phyloP scores from a whole-genome alignment of 1,140 invertebrate species.

The Conus ventricosus region DNA sequence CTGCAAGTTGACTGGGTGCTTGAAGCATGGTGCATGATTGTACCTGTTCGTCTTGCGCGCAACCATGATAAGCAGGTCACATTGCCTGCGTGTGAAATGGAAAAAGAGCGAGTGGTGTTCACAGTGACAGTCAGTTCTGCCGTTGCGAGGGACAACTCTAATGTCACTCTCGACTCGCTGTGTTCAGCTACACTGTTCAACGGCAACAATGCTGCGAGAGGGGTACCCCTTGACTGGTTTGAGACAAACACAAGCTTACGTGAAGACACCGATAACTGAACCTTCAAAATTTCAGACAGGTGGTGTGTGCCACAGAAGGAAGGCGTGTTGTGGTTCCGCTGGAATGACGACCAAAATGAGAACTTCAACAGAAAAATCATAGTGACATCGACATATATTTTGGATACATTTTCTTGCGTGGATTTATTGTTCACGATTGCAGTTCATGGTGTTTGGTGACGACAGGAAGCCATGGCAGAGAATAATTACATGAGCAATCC shows the following conservation, averaged over 20 bases:
- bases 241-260: not conserved
- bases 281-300: not conserved
- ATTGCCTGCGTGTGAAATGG: constrained; percentile 1
- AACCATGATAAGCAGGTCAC: constrained; percentile 33
- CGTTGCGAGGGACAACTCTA: constrained; percentile 20
- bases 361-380: no score
- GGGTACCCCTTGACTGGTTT: not conserved
- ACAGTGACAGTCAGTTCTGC: not conserved
- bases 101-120: constrained; percentile 12
- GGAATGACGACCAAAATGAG: not conserved
- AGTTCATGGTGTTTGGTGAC: not conserved
- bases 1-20: constrained; percentile 24
- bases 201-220: constrained; percentile 7
- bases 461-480: constrained; percentile 18
- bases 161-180: not conserved
- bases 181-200: constrained; percentile 5
- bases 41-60: constrained; percentile 43
- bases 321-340: not conserved
- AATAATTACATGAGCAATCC: constrained; percentile 35
- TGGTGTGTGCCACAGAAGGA: not conserved
- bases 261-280: not conserved
- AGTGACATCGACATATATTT: no score
- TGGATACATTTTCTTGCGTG: not conserved
- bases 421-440: not conserved
- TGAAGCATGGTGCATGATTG: constrained; percentile 40